phyloP scores from a whole-genome alignment of 1,140 invertebrate species.

The Galendromus occidentalis region DNA sequence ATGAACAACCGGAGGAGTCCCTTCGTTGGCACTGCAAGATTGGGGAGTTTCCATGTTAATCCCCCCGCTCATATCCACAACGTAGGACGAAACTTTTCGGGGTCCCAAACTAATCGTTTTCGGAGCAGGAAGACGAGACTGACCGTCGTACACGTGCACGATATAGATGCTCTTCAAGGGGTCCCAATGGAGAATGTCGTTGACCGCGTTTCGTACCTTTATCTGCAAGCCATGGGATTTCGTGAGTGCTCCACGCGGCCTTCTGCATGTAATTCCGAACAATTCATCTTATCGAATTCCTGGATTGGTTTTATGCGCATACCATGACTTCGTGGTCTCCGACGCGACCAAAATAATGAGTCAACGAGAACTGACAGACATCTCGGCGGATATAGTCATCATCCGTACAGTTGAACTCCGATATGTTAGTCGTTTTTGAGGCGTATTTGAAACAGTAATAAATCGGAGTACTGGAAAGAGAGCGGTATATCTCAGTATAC shows the following conservation, averaged over 20 bases:
- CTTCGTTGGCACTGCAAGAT: neutral
- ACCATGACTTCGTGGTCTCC: conserved; percentile 8
- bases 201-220: neutral
- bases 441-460: conserved; percentile 1
- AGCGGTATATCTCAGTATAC: neutral
- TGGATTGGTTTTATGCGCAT: neutral
- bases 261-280: neutral
- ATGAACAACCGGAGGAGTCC: neutral
- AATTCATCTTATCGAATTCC: too few relatives aligned
- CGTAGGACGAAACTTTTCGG: too few relatives aligned
- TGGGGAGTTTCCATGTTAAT: neutral
- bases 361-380: too few relatives aligned
- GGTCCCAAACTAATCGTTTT: too few relatives aligned
- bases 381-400: too few relatives aligned
- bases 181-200: neutral
- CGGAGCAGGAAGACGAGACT: too few relatives aligned
- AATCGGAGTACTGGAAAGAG: neutral
- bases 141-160: neutral
- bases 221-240: neutral
- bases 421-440: neutral
- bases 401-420: neutral
- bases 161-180: neutral
- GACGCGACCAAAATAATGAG: neutral
- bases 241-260: neutral
- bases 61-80: too few relatives aligned